phyloP scores from a whole-genome alignment of 2,113 vertebrate genomes.

The Halichoerus grypus region DNA sequence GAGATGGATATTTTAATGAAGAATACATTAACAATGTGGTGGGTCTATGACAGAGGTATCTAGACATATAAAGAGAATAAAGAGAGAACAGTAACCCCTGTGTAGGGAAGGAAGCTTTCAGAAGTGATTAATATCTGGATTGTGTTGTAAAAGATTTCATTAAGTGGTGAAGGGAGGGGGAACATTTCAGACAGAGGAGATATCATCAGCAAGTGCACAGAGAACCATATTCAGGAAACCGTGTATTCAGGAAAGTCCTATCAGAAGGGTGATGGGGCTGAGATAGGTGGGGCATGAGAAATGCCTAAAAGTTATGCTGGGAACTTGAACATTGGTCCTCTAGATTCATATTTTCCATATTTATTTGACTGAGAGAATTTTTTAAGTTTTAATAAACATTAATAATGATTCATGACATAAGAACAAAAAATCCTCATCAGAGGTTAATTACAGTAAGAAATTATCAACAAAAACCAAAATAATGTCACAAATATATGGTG shows the following conservation, averaged over 20 bases:
- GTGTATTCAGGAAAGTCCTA: not conserved
- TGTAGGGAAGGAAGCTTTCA: not conserved
- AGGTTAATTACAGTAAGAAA: conserved; percentile 21
- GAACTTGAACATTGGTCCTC: not conserved
- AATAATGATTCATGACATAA: conserved; percentile 28
- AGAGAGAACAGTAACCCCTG: not conserved
- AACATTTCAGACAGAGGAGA: not conserved
- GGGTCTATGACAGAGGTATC: not conserved
- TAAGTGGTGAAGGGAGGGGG: not conserved
- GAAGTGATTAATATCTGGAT: not conserved
- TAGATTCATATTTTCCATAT: not conserved
- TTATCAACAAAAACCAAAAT: conserved; percentile 12
- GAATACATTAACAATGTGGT: not conserved
- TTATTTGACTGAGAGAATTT: not conserved
- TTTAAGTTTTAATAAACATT: not conserved
- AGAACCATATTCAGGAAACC: not conserved
- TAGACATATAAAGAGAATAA: not conserved
- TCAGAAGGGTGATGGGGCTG: not conserved
- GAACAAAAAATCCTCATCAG: not conserved
- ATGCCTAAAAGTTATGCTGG: not conserved
- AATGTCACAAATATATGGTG: conserved; percentile 8
- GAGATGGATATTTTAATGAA: not conserved
- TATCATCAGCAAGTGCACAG: not conserved
- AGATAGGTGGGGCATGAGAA: not conserved
- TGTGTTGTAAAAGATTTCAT: not conserved